Evolutionary conservation across 2,113 vertebrate genomes (phyloP).

Genomic region (Ibidorhyncha struthersii): DNA sequence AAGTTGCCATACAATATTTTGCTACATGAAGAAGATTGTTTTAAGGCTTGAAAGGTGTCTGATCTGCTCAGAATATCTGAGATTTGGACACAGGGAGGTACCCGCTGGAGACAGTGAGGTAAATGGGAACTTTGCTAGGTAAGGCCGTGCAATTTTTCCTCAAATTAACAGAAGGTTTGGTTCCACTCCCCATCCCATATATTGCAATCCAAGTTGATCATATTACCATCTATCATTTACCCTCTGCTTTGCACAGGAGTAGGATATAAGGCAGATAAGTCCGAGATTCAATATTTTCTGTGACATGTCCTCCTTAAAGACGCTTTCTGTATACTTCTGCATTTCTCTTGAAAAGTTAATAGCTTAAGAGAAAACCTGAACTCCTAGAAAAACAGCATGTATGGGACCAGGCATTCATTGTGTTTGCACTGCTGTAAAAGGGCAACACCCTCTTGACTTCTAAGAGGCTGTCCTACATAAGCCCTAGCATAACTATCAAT

Average conservation of each 20-base stretch:
- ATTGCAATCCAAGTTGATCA: not conserved
- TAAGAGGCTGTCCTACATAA: not conserved
- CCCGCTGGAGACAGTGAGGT: not conserved
- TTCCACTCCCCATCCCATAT: not conserved
- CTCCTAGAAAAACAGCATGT: not conserved
- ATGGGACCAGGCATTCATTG: not conserved
- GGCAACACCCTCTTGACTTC: not conserved
- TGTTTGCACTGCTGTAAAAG: not conserved
- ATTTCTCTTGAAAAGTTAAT: not conserved
- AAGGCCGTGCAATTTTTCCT: not conserved
- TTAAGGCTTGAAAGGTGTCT: not conserved
- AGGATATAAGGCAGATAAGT: not conserved
- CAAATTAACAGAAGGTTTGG: not conserved
- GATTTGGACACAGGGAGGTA: fast-evolving
- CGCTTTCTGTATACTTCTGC: not conserved
- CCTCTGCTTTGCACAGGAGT: not conserved
- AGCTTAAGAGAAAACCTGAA: not conserved
- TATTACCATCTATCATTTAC: not conserved
- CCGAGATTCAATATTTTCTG: not conserved
- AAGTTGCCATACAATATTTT: not conserved
- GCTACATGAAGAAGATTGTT: not conserved
- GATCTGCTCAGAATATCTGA: not conserved
- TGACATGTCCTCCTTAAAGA: not conserved
- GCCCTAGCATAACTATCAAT: not conserved
- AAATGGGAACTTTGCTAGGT: not conserved